Evolutionary conservation across 2,797 vertebrate species (phyloP).

Genomic region (Acropternis orthonyx): DNA sequence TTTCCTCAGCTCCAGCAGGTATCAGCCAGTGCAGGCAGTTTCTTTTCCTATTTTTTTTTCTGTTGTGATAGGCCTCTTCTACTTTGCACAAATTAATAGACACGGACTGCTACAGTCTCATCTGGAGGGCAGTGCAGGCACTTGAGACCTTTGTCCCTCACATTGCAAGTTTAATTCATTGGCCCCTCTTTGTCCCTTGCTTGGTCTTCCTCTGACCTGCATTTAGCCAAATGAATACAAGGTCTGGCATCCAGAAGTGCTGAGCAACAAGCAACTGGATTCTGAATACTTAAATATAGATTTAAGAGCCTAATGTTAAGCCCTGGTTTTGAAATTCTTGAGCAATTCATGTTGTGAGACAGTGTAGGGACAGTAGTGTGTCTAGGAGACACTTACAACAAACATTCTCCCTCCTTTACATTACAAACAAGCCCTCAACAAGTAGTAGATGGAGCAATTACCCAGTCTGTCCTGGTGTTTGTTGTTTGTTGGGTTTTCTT

Average conservation of each 20-base stretch:
- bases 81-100: background rate
- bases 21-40: background rate
- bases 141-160: background rate
- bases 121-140: background rate
- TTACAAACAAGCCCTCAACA: background rate
- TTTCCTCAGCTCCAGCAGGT: background rate
- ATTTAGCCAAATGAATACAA: background rate
- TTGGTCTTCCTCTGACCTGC: background rate
- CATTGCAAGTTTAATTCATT: accelerated
- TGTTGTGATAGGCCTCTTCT: no score
- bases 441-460: background rate
- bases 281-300: background rate
- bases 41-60: background rate
- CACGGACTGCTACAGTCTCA: background rate
- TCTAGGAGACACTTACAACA: slow-evolving; percentile 30
- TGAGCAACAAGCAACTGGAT: background rate
- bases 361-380: background rate
- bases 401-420: slow-evolving; percentile 9
- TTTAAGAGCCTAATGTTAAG: background rate
- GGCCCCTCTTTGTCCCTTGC: background rate
- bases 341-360: background rate
- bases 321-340: slow-evolving; percentile 21
- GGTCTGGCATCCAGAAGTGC: background rate
- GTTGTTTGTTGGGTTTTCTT: background rate
- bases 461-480: background rate